Percentiles rank a stretch among this genome's conserved stretches.
phyloP scores from a whole-genome alignment of 1,140 invertebrate genomes.

The Gerris buenoi region DNA sequence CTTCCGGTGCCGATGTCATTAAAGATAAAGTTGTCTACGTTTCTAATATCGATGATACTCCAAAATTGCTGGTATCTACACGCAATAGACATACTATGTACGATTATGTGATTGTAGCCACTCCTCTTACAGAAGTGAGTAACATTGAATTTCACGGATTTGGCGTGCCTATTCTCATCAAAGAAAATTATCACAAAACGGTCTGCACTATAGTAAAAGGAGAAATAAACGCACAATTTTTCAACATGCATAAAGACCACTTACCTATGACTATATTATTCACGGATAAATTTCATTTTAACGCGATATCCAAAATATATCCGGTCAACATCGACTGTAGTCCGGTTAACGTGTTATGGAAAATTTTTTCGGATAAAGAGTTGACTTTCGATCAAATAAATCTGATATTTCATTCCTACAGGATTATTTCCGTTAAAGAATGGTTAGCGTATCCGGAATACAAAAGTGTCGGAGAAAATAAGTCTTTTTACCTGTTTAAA shows the following conservation, averaged over 20 bases:
- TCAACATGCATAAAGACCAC: background rate
- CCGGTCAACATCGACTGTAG: background rate
- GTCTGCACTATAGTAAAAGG: background rate
- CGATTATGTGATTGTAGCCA: background rate
- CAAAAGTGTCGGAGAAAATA: background rate
- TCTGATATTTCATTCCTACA: background rate
- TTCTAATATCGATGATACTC: background rate
- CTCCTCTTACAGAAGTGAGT: background rate
- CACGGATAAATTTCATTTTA: background rate
- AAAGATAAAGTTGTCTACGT: background rate
- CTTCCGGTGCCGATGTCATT: background rate
- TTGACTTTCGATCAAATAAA: background rate
- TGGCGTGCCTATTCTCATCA: background rate
- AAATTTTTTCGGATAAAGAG: background rate
- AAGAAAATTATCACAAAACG: background rate
- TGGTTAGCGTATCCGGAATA: background rate
- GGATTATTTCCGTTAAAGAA: background rate
- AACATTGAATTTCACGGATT: background rate
- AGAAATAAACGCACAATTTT: background rate
- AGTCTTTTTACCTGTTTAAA: background rate
- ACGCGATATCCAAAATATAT: background rate
- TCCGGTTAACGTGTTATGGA: background rate
- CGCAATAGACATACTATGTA: background rate
- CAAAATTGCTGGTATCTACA: background rate
- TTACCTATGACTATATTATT: background rate